These are phyloP conservation scores for Unio delphinus DNA, from an alignment of 2,888 invertebrate species.

Conservation along the genomic window DNA sequence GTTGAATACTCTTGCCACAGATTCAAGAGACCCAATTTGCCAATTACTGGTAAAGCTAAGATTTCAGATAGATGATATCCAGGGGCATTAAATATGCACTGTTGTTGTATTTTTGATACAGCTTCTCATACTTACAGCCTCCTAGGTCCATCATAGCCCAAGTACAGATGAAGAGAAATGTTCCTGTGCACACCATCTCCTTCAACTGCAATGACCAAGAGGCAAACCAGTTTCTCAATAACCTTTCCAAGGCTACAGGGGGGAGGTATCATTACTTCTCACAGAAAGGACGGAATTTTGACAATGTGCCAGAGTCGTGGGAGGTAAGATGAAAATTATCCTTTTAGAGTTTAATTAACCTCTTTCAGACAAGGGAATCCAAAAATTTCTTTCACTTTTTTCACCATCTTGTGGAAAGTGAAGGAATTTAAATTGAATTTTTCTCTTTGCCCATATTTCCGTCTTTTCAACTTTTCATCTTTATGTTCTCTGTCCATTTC, in stretches of 20 bases:
- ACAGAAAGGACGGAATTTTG: conserved; percentile 57
- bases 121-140: conserved; percentile 51
- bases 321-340: conserved; percentile 51
- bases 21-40: no score
- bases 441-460: no score
- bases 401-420: not conserved
- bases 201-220: conserved; percentile 71
- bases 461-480: no score
- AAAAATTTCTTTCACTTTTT: not conserved
- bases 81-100: no score
- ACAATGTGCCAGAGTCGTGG: conserved; percentile 67
- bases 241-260: conserved; percentile 66
- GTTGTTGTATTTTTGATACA: no score
- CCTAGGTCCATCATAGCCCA: conserved; percentile 70
- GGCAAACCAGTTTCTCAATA: conserved; percentile 69
- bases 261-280: conserved; percentile 71
- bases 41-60: no score
- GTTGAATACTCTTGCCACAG: no score
- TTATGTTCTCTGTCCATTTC: no score
- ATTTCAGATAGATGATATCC: no score
- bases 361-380: not conserved
- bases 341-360: not conserved
- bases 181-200: conserved; percentile 71
- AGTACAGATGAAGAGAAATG: conserved; percentile 65
- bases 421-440: not conserved